Base-by-base conservation (phyloP, 2,113 vertebrate species). In the Spea multiplicata region DNA sequence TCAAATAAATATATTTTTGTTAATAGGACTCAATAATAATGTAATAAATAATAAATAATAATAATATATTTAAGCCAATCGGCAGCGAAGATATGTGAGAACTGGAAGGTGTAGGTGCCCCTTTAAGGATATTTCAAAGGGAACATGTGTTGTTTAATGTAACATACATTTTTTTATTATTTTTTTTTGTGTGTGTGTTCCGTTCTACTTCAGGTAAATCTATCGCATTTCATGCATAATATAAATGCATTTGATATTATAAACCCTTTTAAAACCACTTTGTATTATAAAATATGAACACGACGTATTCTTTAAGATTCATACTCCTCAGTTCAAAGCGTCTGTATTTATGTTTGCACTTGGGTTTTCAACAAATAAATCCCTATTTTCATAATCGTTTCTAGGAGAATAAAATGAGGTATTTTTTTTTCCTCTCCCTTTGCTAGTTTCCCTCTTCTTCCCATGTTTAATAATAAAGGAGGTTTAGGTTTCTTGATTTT, bases 331-430 rank as follows among this genome's bases (percentile, higher is more conserved):
- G 87, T 88, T 86, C 91, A 87, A 87, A 88, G 88, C 88, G 91
- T 88, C 90, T 86, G 81, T 86, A 87, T 85, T 89, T 89, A 88
- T 91, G 89, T 91, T 91, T 91, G 90, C 88, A 87, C 88, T 91
- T 89, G 87, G 47, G 81, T 86, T 86, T 91, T 72, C 44, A 85
- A 86, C 74, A 80, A 30, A 87, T 89, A 91, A 30, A 92, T 91
- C 91, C 90, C 90, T 91, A 89, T 93, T 93, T 93, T 91, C 90
- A 91, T 93, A 92, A 93, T 93, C 91, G 90, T 92, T 91, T 86
- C 87, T 89, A 50, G 87, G 90, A 89, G 87, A 90, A 90, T 88
- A 89, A 87, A 48, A 49, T 49, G 45, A 87, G 89, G 87, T 89
- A 90, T 90, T 79, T 90, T 88, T 89, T 90, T 91, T n/a, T n/a